Percentiles rank a stretch among this genome's conserved stretches.
phyloP scores from a whole-genome alignment of 1,140 invertebrate species.

The Parapsyche elsis region DNA sequence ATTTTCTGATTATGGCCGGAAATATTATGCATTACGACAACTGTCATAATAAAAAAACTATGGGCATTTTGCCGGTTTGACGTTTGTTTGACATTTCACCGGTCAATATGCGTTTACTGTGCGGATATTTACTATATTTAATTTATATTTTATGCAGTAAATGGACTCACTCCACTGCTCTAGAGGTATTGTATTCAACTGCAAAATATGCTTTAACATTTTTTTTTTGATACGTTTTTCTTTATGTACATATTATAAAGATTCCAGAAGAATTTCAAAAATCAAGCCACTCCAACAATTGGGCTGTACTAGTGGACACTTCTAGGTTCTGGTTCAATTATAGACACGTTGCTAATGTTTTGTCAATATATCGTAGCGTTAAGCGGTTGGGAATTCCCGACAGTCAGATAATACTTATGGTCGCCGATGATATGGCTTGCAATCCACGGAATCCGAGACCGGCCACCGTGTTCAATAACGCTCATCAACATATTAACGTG shows the following conservation, averaged over 20 bases:
- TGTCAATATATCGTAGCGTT: conserved; percentile 98
- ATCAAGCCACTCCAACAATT: conserved; percentile 95
- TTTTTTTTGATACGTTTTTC: too few species aligned
- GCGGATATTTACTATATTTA: too few species aligned
- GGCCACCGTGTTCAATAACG: conserved; percentile 98
- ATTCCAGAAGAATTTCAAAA: conserved; percentile 64
- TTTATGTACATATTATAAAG: conserved; percentile 65
- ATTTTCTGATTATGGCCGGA: too few species aligned
- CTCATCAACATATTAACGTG: conserved; percentile 97
- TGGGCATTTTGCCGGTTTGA: too few species aligned
- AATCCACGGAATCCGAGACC: conserved; percentile 97
- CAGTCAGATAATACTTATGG: conserved; percentile 97
- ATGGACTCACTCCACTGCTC: too few species aligned
- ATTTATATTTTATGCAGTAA: too few species aligned
- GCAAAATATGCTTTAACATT: too few species aligned
- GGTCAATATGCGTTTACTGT: too few species aligned
- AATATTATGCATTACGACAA: too few species aligned
- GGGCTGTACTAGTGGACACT: conserved; percentile 98
- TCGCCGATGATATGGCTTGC: conserved; percentile 99
- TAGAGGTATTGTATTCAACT: too few species aligned
- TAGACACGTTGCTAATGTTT: conserved; percentile 97
- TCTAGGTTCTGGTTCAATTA: conserved; percentile 99
- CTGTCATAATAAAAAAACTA: too few species aligned
- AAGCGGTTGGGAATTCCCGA: conserved; percentile 98
- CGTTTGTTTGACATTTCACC: too few species aligned